Evolutionary conservation across 2,797 vertebrate species (phyloP).

Genomic region (Craterocephalus amniculus): DNA sequence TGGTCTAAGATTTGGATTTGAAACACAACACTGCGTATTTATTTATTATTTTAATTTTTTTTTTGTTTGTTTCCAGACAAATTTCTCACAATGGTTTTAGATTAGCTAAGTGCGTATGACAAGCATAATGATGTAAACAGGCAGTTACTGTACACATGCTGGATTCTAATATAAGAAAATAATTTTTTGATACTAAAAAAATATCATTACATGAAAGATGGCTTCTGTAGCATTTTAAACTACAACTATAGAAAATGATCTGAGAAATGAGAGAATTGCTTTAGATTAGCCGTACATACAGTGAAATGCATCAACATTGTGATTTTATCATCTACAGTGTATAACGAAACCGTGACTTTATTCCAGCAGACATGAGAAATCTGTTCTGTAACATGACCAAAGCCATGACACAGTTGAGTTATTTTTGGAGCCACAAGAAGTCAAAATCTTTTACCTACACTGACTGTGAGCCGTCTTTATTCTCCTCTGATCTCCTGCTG

Average conservation of each 20-base stretch:
- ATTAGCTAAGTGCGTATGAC: neutral
- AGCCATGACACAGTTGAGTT: conserved; percentile 22
- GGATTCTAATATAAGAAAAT: too few relatives aligned
- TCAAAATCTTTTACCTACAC: conserved; percentile 37
- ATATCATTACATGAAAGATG: neutral
- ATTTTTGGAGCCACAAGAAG: conserved; percentile 49
- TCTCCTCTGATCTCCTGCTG: conserved; percentile 58
- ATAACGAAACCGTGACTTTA: neutral
- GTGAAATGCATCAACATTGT: too few relatives aligned
- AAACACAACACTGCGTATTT: neutral
- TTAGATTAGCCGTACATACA: neutral
- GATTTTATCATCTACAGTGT: conserved; percentile 5
- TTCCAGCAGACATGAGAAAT: conserved; percentile 7
- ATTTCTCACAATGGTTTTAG: neutral
- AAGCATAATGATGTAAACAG: neutral
- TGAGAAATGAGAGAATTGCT: neutral
- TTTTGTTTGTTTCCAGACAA: too few relatives aligned
- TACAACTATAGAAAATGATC: neutral
- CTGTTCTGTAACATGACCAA: conserved; percentile 32
- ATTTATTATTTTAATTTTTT: neutral
- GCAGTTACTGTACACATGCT: neutral
- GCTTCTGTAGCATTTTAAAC: neutral
- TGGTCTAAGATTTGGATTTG: neutral
- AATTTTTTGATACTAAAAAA: too few relatives aligned
- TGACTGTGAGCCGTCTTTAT: conserved; percentile 47